A percentile compares a stretch with the other conserved stretches of the same genome.
Evolutionary conservation across 2,888 invertebrate genomes (phyloP).

Genomic region (Anoplius nigerrimus): DNA sequence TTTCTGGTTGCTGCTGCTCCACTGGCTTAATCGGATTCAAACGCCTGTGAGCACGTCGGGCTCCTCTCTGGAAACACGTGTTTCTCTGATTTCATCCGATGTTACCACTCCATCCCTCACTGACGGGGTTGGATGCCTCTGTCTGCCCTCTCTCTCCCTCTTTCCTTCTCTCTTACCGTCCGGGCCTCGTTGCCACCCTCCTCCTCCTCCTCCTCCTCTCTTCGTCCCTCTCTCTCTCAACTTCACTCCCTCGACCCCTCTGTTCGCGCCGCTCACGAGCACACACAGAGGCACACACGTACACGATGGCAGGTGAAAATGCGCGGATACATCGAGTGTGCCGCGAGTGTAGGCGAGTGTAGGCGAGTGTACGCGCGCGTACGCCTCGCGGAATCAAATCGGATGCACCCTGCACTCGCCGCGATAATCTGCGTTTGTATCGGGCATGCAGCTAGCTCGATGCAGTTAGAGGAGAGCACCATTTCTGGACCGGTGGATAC

Average conservation of each 20-base stretch:
- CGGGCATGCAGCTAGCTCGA: constrained; percentile 15
- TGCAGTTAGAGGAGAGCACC: constrained; percentile 20
- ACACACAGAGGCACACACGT: neutral
- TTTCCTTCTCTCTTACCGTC: constrained; percentile 1
- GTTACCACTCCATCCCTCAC: constrained; percentile 30
- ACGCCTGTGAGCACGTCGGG: constrained; percentile 53
- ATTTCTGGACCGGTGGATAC: constrained; percentile 46
- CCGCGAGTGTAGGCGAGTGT: neutral
- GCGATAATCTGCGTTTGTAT: constrained; percentile 39
- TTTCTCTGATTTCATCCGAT: constrained; percentile 62
- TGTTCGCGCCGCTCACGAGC: neutral
- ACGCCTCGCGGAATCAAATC: constrained; percentile 43
- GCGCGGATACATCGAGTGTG: constrained; percentile 14
- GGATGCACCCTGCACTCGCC: constrained; percentile 29
- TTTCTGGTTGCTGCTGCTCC: constrained; percentile 48
- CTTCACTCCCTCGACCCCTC: neutral
- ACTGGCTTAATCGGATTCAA: constrained; percentile 65
- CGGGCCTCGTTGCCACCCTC: constrained; percentile 11
- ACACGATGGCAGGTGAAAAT: neutral
- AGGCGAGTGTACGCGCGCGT: constrained; percentile 8
- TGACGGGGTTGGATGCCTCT: constrained; percentile 5
- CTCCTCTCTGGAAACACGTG: constrained; percentile 51
- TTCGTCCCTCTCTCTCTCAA: neutral
- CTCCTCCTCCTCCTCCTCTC: neutral
- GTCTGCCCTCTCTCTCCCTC: neutral